These are phyloP conservation scores for Spea hammondii DNA, from an alignment of 2,797 vertebrate genomes.

Conservation along the genomic window DNA sequence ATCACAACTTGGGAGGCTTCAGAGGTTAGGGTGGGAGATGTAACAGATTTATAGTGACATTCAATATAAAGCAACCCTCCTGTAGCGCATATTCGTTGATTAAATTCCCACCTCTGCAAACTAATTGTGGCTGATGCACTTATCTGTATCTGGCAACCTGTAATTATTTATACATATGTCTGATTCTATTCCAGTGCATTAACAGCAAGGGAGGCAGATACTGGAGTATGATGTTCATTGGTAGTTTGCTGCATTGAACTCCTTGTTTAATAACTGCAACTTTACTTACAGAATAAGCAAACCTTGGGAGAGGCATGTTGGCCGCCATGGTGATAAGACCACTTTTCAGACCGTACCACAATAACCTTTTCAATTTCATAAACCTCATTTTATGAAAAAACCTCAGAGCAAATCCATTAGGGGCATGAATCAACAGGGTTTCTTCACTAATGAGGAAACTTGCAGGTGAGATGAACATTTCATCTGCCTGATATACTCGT, in stretches of 20 bases:
- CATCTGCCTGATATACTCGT: too few species aligned
- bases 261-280: neutral
- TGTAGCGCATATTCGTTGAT: neutral
- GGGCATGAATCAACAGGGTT: too few species aligned
- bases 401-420: too few species aligned
- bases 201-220: neutral
- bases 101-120: neutral
- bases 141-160: neutral
- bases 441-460: too few species aligned
- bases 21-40: too few species aligned
- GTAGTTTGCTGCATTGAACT: conserved; percentile 7
- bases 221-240: neutral
- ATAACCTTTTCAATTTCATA: too few species aligned
- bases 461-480: too few species aligned
- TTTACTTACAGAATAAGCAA: neutral
- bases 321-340: too few species aligned
- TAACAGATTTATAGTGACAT: neutral
- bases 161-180: neutral
- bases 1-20: too few species aligned
- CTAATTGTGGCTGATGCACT: neutral
- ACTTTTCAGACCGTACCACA: too few species aligned
- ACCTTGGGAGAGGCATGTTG: too few species aligned
- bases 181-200: neutral
- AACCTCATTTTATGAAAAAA: too few species aligned
- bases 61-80: neutral